Conservation (phyloP, 2,888 invertebrate species). For the Shargacucullia verbasci region DNA sequence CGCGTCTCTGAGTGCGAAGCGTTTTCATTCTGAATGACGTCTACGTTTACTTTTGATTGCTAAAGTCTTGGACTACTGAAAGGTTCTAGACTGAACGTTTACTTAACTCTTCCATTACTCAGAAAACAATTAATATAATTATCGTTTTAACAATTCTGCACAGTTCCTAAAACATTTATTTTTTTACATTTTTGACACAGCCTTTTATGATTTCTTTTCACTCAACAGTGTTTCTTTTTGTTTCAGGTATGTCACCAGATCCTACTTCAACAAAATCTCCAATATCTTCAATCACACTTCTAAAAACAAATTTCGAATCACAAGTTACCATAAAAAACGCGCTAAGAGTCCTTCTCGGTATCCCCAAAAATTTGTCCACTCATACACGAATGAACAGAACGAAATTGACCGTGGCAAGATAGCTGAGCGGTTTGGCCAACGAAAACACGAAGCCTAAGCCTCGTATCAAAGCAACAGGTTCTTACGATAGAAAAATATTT, state of each 20-base stretch:
- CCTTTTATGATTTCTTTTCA: not conserved
- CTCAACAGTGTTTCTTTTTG: conserved; percentile 38
- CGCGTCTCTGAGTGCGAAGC: conserved; percentile 45
- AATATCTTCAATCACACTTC: conserved; percentile 4
- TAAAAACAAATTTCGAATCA: conserved; percentile 25
- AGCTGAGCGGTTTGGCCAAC: conserved; percentile 57
- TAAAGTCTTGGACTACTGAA: conserved; percentile 30
- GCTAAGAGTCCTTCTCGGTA: conserved; percentile 28
- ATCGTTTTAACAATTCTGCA: too few relatives aligned
- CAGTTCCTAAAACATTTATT: too few relatives aligned
- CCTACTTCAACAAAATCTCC: too few relatives aligned
- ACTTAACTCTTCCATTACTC: conserved; percentile 12
- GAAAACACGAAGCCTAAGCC: conserved; percentile 64
- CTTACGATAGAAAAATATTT: conserved; percentile 81
- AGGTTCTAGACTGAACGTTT: conserved; percentile 23
- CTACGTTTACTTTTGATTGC: conserved; percentile 52
- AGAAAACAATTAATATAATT: too few relatives aligned
- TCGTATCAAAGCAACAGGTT: conserved; percentile 83
- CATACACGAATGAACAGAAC: conserved; percentile 50
- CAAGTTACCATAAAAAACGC: conserved; percentile 30
- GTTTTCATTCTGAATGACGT: conserved; percentile 44
- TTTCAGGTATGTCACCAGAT: conserved; percentile 65
- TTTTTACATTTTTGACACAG: too few relatives aligned
- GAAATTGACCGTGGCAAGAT: conserved; percentile 59
- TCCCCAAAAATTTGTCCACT: conserved; percentile 47